Base-by-base conservation (phyloP, 2,113 vertebrate species). In the Triplophysa rosa region DNA sequence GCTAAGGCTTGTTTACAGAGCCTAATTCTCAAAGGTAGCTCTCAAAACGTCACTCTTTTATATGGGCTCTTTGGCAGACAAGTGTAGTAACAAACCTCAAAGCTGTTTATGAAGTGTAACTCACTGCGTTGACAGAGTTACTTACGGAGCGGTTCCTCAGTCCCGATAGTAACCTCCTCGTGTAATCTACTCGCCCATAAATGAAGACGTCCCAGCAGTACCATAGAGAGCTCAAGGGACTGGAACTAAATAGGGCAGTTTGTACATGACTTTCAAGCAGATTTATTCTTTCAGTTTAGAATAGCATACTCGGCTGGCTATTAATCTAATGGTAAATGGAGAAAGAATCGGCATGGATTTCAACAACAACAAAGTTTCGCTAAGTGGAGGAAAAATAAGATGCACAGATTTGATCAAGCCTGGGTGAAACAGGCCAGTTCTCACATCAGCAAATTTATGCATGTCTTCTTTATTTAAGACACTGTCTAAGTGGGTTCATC, bases 231-330 rank as follows among this genome's bases (percentile, higher is more conserved):
- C 83, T 66, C 73, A 37, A 33, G 80, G 77, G 83, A 74, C 64
- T 29, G 65, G 63, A 81, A 71, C 42, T 82, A 82, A 82, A 82
- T 72, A 84, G 80, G 67, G 80, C 71, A 82, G 52, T 84, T 84
- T 84, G 71, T 76, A 82, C 56, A 79, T 66, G 71, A 80, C 77
- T 84, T 67, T 70, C 66, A 61, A 23, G 29, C 24, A 75, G 76
- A 84, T 84, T 82, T 84, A 84, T 40, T 62, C 66, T 77, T 76
- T 81, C 62, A 67, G 76, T 84, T 84, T 82, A 65, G 49, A 59
- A 64, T 67, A 52, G 76, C 69, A 80, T 59, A 40, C 75, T 65
- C 42, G 24, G 58, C 65, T 61, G 42, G 59, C 64, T 79, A 72
- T 79, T 82, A 79, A 81, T 81, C 59, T 64, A 62, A 21, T 9